Evolutionary conservation across 2,888 invertebrate species (phyloP).

Genomic region (Embidobia sp.): DNA sequence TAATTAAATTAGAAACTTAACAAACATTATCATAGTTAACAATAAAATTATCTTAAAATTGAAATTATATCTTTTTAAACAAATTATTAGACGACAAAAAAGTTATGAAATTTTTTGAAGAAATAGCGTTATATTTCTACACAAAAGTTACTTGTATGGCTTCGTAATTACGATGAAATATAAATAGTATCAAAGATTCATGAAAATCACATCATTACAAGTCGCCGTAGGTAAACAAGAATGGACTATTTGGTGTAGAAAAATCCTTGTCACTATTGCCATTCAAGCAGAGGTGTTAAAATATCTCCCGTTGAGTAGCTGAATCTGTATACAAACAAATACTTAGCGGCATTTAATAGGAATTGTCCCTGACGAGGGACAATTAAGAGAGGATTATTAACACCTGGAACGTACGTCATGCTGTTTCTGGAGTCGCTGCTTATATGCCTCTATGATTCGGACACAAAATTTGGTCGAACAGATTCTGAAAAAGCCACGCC

Average conservation of each 20-base stretch:
- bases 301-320: constrained; percentile 67
- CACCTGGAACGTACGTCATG: constrained; percentile 79
- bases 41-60: no score
- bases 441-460: constrained; percentile 51
- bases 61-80: no score
- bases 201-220: constrained; percentile 16
- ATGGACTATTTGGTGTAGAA: constrained; percentile 39
- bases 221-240: constrained; percentile 1
- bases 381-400: constrained; percentile 80
- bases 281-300: constrained; percentile 68
- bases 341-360: constrained; percentile 79
- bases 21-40: no score
- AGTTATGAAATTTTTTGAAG: no score
- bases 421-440: constrained; percentile 74
- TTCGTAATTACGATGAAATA: not conserved
- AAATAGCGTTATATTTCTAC: no score
- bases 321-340: constrained; percentile 79
- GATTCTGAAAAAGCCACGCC: constrained; percentile 63
- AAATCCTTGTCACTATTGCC: constrained; percentile 62
- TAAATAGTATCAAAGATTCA: not conserved
- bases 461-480: constrained; percentile 48
- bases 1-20: no score
- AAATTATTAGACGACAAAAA: no score
- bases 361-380: constrained; percentile 75
- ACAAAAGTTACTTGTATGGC: no score